These are phyloP conservation scores for Neopelma chrysocephalum DNA, from an alignment of 2,797 vertebrate genomes.

Conservation along the genomic window DNA sequence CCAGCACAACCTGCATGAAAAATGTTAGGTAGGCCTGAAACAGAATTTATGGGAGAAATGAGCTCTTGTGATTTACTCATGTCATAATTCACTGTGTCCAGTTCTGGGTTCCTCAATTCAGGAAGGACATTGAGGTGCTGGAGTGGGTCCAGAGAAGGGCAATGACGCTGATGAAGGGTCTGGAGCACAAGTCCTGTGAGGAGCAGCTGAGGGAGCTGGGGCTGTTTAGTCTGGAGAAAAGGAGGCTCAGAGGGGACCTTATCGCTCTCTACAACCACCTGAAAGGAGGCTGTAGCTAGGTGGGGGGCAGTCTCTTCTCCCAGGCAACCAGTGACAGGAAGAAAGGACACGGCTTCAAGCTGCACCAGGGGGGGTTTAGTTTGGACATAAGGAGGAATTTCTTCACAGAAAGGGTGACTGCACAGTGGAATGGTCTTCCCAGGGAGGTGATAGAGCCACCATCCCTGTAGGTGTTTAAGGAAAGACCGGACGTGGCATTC, in stretches of 20 bases:
- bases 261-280: rapidly evolving
- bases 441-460: background rate
- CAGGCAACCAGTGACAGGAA: background rate
- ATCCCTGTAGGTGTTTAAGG: too few relatives aligned
- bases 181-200: background rate
- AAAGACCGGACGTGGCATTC: too few relatives aligned
- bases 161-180: rapidly evolving
- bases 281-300: background rate
- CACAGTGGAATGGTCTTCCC: background rate
- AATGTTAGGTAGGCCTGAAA: background rate
- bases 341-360: too few relatives aligned
- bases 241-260: rapidly evolving
- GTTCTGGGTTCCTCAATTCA: background rate
- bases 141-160: background rate
- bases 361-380: background rate
- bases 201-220: background rate
- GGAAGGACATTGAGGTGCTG: background rate
- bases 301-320: background rate
- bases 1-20: background rate
- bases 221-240: background rate
- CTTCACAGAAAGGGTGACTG: too few relatives aligned
- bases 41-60: background rate
- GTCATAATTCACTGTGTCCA: background rate
- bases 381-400: background rate
- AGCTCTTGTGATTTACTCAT: background rate